Conservation (phyloP, 1,140 invertebrate genomes). For the Meteorus sp. region DNA sequence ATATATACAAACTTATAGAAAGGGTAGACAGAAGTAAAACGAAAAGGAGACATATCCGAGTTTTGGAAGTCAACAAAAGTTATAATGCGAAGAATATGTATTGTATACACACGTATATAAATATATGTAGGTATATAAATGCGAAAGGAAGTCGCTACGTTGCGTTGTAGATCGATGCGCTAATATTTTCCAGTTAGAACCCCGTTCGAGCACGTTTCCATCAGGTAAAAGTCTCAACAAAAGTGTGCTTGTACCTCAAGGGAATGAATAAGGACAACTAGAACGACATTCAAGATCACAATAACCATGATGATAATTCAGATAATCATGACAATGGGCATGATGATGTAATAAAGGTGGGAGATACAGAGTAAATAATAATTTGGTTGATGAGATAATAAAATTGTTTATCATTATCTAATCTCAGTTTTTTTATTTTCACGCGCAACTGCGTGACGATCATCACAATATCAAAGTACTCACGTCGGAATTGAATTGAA, state of each 20-base stretch:
- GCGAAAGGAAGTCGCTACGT: constrained; percentile 23
- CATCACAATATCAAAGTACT: no score
- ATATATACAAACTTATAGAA: not conserved
- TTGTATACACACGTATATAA: not conserved
- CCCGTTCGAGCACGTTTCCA: constrained; percentile 24
- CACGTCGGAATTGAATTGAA: no score
- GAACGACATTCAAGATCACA: no score
- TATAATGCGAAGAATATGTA: not conserved
- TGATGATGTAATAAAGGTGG: no score
- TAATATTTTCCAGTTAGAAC: constrained; percentile 25
- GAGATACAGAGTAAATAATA: no score
- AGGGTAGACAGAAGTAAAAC: not conserved
- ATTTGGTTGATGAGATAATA: no score
- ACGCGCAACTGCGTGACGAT: no score
- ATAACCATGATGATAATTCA: no score
- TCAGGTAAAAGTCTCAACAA: not conserved
- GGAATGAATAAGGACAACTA: not conserved
- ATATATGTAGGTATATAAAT: not conserved
- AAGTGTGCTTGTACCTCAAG: no score
- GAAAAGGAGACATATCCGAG: not conserved
- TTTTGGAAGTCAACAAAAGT: not conserved
- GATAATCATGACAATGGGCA: no score
- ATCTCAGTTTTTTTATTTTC: no score
- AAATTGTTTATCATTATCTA: no score
- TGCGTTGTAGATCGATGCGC: constrained; percentile 24